These are phyloP conservation scores for Sarcophaga subvicina DNA, from an alignment of 2,888 invertebrate genomes.

Conservation along the genomic window DNA sequence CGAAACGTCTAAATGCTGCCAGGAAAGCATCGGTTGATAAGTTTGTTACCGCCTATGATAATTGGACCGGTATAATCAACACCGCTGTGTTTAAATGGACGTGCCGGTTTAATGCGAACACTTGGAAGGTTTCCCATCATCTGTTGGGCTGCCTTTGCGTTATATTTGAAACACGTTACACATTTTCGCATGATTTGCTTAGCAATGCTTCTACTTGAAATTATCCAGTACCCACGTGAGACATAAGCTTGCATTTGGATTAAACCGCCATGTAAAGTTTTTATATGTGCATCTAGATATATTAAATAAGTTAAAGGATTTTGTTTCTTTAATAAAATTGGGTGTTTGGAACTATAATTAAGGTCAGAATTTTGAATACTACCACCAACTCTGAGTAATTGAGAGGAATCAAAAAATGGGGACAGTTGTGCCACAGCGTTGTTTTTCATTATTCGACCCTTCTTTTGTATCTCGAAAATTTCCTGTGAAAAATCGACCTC, in stretches of 20 bases:
- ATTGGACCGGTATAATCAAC: not conserved
- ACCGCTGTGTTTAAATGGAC: constrained; percentile 2
- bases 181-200: constrained; percentile 34
- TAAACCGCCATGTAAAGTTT: constrained; percentile 34
- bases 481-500: constrained; percentile 31
- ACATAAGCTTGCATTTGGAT: constrained; percentile 48
- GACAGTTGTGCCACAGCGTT: not conserved
- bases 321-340: constrained; percentile 45
- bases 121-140: constrained; percentile 46
- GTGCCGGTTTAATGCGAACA: constrained; percentile 56
- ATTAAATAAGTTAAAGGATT: constrained; percentile 40
- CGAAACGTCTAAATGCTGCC: constrained; percentile 7
- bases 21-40: constrained; percentile 8
- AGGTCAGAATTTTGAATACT: constrained; percentile 45
- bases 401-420: constrained; percentile 41
- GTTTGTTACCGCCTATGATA: constrained; percentile 57
- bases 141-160: constrained; percentile 28
- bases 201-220: constrained; percentile 37
- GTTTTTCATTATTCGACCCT: constrained; percentile 1
- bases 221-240: constrained; percentile 42
- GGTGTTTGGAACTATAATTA: constrained; percentile 37
- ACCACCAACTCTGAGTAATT: constrained; percentile 52
- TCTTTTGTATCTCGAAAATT: constrained; percentile 10
- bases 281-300: constrained; percentile 22
- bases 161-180: constrained; percentile 45